Conservation (phyloP, 2,113 vertebrate species). For the Ovibos moschatus region DNA sequence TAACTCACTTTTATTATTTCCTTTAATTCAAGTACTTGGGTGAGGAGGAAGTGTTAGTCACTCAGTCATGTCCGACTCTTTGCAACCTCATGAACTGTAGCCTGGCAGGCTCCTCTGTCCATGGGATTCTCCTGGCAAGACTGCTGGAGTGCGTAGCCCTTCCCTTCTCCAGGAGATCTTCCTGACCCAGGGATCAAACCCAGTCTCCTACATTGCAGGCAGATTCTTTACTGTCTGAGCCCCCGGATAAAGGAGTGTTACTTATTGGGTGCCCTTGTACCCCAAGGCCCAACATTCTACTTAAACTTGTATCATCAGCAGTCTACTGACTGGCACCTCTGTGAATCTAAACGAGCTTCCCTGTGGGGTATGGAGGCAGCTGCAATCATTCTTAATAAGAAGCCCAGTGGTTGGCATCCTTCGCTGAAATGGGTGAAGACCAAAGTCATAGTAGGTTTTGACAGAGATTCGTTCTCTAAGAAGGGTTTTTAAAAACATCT, state of each 20-base stretch:
- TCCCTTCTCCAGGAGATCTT: not conserved
- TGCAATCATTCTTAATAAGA: conserved; percentile 49
- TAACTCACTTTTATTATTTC: not conserved
- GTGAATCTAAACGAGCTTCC: conserved; percentile 32
- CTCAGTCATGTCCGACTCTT: not conserved
- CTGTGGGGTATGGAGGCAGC: conserved; percentile 1
- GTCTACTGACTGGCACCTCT: not conserved
- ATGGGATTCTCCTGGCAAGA: not conserved
- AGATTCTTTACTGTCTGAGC: not conserved
- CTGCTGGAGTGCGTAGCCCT: not conserved
- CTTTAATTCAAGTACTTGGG: not conserved
- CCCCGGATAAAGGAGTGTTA: not conserved
- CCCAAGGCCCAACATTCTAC: not conserved
- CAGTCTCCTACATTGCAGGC: not conserved
- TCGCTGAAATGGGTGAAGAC: conserved; percentile 22
- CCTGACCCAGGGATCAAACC: not conserved
- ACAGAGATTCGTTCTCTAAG: conserved; percentile 61
- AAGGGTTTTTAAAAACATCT: conserved; percentile 56
- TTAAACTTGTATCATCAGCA: not conserved
- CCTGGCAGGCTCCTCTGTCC: not conserved
- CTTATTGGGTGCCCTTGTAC: not conserved
- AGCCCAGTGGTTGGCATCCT: conserved; percentile 39
- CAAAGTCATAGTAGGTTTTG: conserved; percentile 31
- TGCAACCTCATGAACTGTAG: not conserved
- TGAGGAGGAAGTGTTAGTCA: not conserved